phyloP scores from a whole-genome alignment of 2,797 vertebrate species.

The Phrynocephalus vlangalii region DNA sequence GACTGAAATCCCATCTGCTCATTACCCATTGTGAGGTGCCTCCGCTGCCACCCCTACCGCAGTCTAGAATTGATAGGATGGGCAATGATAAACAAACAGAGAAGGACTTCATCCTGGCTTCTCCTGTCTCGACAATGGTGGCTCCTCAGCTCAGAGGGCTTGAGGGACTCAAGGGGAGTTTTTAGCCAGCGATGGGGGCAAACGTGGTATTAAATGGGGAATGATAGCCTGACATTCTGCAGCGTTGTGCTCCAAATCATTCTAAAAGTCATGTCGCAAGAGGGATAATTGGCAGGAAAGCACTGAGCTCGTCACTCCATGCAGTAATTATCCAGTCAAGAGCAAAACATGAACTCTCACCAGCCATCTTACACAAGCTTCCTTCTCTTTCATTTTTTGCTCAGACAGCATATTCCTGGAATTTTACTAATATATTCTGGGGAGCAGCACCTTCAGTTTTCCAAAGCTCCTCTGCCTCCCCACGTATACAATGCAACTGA shows the following conservation, averaged over 20 bases:
- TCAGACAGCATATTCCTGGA: conserved; percentile 47
- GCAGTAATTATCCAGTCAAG: conserved; percentile 73
- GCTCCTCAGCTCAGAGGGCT: background rate
- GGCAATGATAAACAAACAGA: conserved; percentile 13
- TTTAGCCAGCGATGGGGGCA: conserved; percentile 21
- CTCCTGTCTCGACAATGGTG: conserved; percentile 13
- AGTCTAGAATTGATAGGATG: no score
- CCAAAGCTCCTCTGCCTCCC: conserved; percentile 66
- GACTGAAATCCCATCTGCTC: no score
- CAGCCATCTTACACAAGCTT: conserved; percentile 44
- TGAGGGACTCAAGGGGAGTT: conserved; percentile 15
- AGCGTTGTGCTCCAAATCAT: conserved; percentile 71
- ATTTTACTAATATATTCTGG: conserved; percentile 41
- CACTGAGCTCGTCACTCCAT: conserved; percentile 66
- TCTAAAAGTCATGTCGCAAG: conserved; percentile 66
- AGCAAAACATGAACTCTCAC: conserved; percentile 68
- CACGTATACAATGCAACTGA: conserved; percentile 48
- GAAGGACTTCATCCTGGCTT: background rate
- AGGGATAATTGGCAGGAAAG: conserved; percentile 73
- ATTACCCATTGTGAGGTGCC: no score
- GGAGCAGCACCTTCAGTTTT: conserved; percentile 54
- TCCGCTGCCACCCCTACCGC: no score
- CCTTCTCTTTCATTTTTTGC: conserved; percentile 50
- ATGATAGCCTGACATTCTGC: conserved; percentile 67
- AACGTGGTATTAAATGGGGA: conserved; percentile 53